Evolutionary conservation across 2,888 invertebrate species (phyloP).

Genomic region (Caenorhabditis zanzibari): DNA sequence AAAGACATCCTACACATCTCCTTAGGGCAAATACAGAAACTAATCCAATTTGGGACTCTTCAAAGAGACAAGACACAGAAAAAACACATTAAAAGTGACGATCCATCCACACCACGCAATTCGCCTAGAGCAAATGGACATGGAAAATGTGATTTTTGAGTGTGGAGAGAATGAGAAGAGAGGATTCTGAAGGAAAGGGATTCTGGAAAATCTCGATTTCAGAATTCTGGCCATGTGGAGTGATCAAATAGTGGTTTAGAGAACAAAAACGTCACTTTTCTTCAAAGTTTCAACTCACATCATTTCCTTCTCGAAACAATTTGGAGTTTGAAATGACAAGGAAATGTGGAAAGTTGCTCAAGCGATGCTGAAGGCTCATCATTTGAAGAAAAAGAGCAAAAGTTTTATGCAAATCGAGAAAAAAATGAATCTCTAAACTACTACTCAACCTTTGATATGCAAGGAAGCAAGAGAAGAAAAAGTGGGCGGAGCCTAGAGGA

Average conservation of each 20-base stretch:
- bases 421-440: not conserved
- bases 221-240: not conserved
- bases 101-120: constrained; percentile 6
- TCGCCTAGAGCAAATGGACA: not conserved
- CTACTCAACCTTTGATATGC: not conserved
- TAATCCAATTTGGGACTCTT: constrained; percentile 16
- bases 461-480: not conserved
- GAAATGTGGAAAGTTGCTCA: constrained; percentile 9
- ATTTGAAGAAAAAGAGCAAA: not conserved
- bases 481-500: not conserved
- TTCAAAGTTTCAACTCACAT: constrained; percentile 10
- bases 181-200: not conserved
- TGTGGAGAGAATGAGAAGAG: not conserved
- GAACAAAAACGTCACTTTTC: constrained; percentile 9
- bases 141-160: constrained; percentile 30
- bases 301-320: not conserved
- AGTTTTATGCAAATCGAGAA: constrained; percentile 16
- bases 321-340: constrained; percentile 12
- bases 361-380: constrained; percentile 3
- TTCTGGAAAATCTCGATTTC: not conserved
- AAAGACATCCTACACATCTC: no score
- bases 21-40: not conserved
- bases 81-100: constrained; percentile 51
- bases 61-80: not conserved
- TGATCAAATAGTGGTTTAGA: not conserved